Conservation (phyloP, 2,888 invertebrate genomes). For the Agrotis exclamationis region DNA sequence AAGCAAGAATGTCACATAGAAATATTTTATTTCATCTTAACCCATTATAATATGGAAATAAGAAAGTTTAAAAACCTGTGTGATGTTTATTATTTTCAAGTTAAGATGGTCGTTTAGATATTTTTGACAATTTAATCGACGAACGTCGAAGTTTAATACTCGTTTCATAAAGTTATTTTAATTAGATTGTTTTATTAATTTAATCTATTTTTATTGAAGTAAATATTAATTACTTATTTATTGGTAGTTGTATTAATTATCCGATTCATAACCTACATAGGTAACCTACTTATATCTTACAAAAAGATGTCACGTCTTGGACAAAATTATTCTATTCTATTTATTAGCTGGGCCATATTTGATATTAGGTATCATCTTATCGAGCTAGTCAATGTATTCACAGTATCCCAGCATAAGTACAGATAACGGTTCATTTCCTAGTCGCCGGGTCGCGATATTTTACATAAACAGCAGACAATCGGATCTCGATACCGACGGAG, state of each 20-base stretch:
- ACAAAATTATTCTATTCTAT: background rate
- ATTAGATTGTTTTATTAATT: constrained; percentile 29
- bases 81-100: constrained; percentile 17
- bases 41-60: constrained; percentile 58
- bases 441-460: constrained; percentile 40
- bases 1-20: constrained; percentile 35
- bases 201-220: background rate
- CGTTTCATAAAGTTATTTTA: constrained; percentile 18
- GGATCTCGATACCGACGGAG: constrained; percentile 71
- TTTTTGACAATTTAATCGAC: constrained; percentile 41
- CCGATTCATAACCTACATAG: background rate
- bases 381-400: background rate
- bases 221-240: constrained; percentile 3
- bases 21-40: constrained; percentile 45
- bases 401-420: background rate
- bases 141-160: constrained; percentile 1
- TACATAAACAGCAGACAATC: constrained; percentile 61
- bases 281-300: background rate
- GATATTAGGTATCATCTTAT: background rate
- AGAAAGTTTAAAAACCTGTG: constrained; percentile 36
- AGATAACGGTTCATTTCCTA: constrained; percentile 46
- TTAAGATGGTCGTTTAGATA: constrained; percentile 34
- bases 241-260: background rate
- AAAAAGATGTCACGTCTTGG: background rate
- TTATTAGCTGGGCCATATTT: background rate